Percentiles rank a stretch among this genome's conserved stretches.
Evolutionary conservation across 2,797 vertebrate genomes (phyloP).

Genomic region (Clarias pachynema): DNA sequence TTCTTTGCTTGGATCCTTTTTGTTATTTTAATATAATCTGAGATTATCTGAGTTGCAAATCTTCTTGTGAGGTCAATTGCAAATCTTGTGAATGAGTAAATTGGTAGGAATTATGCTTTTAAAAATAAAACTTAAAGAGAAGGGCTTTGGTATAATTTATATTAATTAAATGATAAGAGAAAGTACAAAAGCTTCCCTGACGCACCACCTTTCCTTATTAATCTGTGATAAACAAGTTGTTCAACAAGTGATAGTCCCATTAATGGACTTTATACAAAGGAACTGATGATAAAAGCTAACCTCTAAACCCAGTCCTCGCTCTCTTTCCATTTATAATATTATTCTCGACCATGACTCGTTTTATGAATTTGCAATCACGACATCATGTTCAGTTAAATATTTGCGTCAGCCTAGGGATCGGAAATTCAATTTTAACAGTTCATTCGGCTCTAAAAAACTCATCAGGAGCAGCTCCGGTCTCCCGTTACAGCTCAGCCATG

Average conservation of each 20-base stretch:
- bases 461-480: background rate
- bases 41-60: background rate
- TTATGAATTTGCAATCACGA: background rate
- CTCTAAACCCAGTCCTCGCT: background rate
- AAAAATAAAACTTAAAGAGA: background rate
- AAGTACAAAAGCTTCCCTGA: background rate
- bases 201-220: background rate
- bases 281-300: background rate
- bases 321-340: background rate
- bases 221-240: background rate
- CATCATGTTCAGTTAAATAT: background rate
- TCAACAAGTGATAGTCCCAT: background rate
- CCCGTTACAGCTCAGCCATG: constrained; percentile 6
- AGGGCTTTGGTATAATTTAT: background rate
- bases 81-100: background rate
- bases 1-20: background rate
- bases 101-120: background rate
- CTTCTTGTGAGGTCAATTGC: background rate
- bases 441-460: background rate
- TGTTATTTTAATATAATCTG: background rate
- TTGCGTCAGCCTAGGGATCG: background rate
- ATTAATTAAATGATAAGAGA: background rate
- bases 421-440: background rate
- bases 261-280: background rate
- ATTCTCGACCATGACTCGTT: background rate